Conservation (phyloP, 2,888 invertebrate species). For the Sphinx pinastri region DNA sequence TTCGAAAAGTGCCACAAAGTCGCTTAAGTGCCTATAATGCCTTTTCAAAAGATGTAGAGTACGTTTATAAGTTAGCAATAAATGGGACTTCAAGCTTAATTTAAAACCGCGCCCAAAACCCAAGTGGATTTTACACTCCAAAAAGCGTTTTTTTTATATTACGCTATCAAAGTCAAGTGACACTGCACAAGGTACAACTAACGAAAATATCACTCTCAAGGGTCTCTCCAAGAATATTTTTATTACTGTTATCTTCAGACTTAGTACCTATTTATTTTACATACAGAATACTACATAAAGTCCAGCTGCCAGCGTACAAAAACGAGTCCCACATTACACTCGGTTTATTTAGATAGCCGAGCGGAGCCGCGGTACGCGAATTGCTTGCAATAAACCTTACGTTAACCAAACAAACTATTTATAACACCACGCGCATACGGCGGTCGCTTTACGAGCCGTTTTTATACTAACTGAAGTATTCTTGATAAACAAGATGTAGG, state of each 20-base stretch:
- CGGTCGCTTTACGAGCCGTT: conserved; percentile 14
- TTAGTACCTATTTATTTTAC: background rate
- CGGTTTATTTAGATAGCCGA: conserved; percentile 41
- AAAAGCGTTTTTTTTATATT: too few species aligned
- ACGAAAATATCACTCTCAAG: too few species aligned
- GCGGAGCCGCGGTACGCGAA: conserved; percentile 27
- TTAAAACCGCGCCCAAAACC: too few species aligned
- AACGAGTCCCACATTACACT: conserved; percentile 36
- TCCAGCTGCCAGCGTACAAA: conserved; percentile 32
- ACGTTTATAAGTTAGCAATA: too few species aligned
- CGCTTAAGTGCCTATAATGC: too few species aligned
- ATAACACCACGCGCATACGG: conserved; percentile 7
- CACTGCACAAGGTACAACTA: too few species aligned
- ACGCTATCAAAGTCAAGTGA: too few species aligned
- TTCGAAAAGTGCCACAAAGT: background rate
- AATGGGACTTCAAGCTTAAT: too few species aligned
- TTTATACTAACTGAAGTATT: background rate
- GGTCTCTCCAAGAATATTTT: too few species aligned
- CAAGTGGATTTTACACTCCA: too few species aligned
- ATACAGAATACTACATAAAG: background rate
- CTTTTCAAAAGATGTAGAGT: too few species aligned
- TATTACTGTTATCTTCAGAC: background rate
- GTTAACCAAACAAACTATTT: conserved; percentile 19
- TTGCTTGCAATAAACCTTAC: conserved; percentile 28
- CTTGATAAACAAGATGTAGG: background rate